Evolutionary conservation across 2,797 vertebrate species (phyloP).

Genomic region (Bovichtus diacanthus): DNA sequence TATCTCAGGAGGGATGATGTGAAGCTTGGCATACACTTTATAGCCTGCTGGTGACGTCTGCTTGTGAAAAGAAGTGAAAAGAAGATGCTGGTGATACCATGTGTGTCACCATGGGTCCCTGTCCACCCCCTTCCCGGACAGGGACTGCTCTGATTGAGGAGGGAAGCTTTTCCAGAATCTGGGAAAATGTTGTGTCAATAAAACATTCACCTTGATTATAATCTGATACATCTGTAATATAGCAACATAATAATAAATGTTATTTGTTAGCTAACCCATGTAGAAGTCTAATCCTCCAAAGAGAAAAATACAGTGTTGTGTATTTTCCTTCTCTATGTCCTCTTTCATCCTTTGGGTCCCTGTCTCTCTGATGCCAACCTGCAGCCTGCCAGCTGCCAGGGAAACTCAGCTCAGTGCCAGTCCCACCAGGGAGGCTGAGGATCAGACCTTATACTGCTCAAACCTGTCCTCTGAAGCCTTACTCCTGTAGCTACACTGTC

Average conservation of each 20-base stretch:
- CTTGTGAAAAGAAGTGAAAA: too few relatives aligned
- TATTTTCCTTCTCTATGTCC: too few relatives aligned
- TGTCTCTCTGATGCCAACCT: constrained; percentile 7
- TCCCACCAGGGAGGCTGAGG: not conserved
- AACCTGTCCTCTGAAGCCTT: not conserved
- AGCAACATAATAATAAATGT: too few relatives aligned
- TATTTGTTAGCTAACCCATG: not conserved
- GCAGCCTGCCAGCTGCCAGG: constrained; percentile 3
- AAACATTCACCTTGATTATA: too few relatives aligned
- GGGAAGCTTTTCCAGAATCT: too few relatives aligned
- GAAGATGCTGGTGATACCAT: too few relatives aligned
- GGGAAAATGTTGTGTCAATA: too few relatives aligned
- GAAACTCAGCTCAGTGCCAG: not conserved
- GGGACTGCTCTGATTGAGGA: too few relatives aligned
- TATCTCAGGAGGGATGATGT: too few relatives aligned
- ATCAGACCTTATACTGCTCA: not conserved
- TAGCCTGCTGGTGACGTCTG: not conserved
- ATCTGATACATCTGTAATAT: too few relatives aligned
- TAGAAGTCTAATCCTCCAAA: not conserved
- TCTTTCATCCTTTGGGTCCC: not conserved
- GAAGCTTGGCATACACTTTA: not conserved
- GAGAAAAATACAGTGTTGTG: not conserved
- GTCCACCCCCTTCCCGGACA: too few relatives aligned
- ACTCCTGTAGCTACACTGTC: not conserved
- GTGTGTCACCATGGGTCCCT: too few relatives aligned